Evolutionary conservation across 2,797 vertebrate species (phyloP).

Genomic region (Tragelaphus oryx): DNA sequence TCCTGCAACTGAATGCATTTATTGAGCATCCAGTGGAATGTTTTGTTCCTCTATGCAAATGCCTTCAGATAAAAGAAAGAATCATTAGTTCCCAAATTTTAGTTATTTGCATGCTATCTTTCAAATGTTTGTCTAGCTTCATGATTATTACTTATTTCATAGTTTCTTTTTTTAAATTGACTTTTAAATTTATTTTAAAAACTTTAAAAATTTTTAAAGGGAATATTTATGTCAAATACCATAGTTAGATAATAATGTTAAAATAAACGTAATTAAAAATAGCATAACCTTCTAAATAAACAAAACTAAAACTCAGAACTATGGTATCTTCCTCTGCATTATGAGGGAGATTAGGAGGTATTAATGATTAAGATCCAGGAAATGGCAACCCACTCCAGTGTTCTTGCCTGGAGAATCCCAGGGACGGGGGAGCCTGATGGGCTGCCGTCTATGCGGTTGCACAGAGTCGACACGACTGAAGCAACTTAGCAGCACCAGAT

Average conservation of each 20-base stretch:
- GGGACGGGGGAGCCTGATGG: no score
- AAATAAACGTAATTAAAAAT: background rate
- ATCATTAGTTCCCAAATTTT: background rate
- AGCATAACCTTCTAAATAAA: background rate
- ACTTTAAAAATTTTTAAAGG: background rate
- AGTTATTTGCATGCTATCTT: background rate
- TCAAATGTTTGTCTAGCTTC: background rate
- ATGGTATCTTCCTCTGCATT: background rate
- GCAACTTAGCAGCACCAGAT: background rate
- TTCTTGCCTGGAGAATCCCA: no score
- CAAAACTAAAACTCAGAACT: background rate
- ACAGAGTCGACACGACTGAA: no score
- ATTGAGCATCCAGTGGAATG: background rate
- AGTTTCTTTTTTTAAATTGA: background rate
- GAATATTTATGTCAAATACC: background rate
- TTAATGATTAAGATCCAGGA: background rate
- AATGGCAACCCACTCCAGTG: no score
- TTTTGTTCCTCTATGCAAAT: background rate
- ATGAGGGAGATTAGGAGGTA: background rate
- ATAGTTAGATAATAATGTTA: conserved; percentile 2
- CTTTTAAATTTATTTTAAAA: background rate
- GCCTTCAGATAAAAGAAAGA: background rate
- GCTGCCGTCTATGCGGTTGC: no score
- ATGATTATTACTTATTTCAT: background rate
- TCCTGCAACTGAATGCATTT: background rate